Percentiles rank a stretch among this genome's conserved stretches.
Evolutionary conservation across 2,113 vertebrate genomes (phyloP).

Genomic region (Ophthalmolycus amberensis): DNA sequence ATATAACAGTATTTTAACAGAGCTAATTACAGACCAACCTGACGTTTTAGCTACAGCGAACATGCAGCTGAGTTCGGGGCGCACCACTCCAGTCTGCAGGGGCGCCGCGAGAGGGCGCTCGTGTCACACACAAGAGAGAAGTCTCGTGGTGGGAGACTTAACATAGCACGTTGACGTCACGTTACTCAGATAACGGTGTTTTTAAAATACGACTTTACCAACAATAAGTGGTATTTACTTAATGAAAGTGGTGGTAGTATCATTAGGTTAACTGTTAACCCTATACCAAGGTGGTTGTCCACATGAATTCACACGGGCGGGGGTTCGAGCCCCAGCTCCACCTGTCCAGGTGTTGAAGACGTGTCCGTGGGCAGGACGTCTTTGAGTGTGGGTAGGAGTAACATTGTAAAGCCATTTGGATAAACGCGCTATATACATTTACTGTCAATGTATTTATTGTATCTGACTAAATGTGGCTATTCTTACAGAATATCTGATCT

Average conservation of each 20-base stretch:
- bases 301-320: neutral
- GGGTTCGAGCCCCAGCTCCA: neutral
- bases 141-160: neutral
- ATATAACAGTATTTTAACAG: neutral
- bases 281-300: neutral
- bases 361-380: neutral
- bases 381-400: no score
- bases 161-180: no score
- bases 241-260: neutral
- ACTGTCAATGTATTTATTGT: neutral
- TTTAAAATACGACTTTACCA: rapidly evolving
- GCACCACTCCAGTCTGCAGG: neutral
- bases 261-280: neutral
- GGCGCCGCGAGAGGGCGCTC: neutral
- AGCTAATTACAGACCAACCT: neutral
- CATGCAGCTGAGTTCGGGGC: neutral
- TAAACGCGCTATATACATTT: neutral
- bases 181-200: neutral
- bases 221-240: no score
- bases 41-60: neutral
- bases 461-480: neutral
- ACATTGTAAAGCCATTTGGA: neutral
- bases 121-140: neutral
- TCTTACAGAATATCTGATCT: neutral
- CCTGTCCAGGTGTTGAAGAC: neutral